Base-by-base conservation (phyloP, 2,797 vertebrate genomes). In the Alcedo atthis region DNA sequence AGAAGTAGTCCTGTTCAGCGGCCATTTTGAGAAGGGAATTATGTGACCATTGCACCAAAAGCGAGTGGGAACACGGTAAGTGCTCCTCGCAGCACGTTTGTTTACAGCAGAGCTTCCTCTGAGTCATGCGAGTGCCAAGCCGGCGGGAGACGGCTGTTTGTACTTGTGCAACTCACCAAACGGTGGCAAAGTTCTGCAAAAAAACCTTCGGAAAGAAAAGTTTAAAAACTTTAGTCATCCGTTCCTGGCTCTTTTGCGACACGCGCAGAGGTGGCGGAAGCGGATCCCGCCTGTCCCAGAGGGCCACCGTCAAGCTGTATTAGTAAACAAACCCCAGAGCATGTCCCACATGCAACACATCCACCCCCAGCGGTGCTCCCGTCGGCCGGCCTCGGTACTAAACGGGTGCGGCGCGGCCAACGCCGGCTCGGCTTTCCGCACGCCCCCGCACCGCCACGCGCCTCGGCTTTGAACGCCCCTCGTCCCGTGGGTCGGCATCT, bases 71-170 rank as follows among this genome's bases (percentile, higher is more conserved):
- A 96, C 92, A 92, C 73, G 92, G 93, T 93, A 94, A 95, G 89
- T 46, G 92, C 95, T 90, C 77, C 30, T 71, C 28, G 9, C 89
- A 5, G 61, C 9, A 59, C 32, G 63, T 92, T 89, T 96, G 96
- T 96, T 96, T 96, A 96, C 94, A 96, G 96, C 91, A 17, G 22
- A 12, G 95, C 94, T 96, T 95, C 96, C 96, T 96, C 95, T 63
- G 78, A 94, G 92, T 96, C 96, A 96, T 94, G 91, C 86, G 91
- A 96, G 90, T 32, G 74, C 94, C 95, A 49, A 62, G 81, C 87
- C 87, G 83, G 91, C 91, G 58, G 82, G 15, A 59, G 66, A 87
- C 19, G 84, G 92, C 94, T 55, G 43, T 79, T 93, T 53, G 77
- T 55, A 54, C 95, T 95, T 94, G 92, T 92, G 94, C 91, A 92